phyloP scores from a whole-genome alignment of 2,113 vertebrate genomes.

The Labeo rohita region DNA sequence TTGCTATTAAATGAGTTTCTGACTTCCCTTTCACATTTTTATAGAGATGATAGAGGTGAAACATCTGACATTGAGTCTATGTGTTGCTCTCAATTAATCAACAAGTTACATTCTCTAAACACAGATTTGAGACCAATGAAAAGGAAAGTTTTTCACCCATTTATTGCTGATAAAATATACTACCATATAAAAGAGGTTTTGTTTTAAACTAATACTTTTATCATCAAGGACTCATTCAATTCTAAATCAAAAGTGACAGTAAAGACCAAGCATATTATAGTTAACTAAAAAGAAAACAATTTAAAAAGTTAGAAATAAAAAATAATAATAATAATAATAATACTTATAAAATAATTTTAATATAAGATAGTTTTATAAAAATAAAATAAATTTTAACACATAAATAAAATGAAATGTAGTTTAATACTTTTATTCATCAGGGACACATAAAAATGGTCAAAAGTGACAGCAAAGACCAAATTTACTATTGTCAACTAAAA shows the following conservation, averaged over 20 bases:
- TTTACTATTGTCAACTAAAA: not conserved
- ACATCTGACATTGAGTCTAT: not conserved
- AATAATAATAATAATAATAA: too few relatives aligned
- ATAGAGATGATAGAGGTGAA: not conserved
- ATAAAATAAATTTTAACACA: too few relatives aligned
- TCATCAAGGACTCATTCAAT: too few relatives aligned
- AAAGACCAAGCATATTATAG: too few relatives aligned
- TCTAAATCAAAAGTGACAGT: too few relatives aligned
- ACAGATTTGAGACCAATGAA: not conserved
- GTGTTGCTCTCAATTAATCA: not conserved
- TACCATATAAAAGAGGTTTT: too few relatives aligned
- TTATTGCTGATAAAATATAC: not conserved
- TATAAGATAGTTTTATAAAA: too few relatives aligned
- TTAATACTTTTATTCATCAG: not conserved
- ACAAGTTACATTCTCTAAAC: not conserved
- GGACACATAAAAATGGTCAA: not conserved
- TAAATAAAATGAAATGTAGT: too few relatives aligned
- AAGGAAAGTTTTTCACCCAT: not conserved
- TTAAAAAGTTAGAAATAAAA: too few relatives aligned
- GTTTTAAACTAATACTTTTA: not conserved
- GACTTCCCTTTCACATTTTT: not conserved
- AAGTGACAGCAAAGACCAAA: not conserved
- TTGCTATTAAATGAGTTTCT: not conserved
- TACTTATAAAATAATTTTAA: too few relatives aligned
- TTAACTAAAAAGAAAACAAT: too few relatives aligned